Base-by-base conservation (phyloP, 2,888 invertebrate genomes). In the Hirtodrosophila histrioides region DNA sequence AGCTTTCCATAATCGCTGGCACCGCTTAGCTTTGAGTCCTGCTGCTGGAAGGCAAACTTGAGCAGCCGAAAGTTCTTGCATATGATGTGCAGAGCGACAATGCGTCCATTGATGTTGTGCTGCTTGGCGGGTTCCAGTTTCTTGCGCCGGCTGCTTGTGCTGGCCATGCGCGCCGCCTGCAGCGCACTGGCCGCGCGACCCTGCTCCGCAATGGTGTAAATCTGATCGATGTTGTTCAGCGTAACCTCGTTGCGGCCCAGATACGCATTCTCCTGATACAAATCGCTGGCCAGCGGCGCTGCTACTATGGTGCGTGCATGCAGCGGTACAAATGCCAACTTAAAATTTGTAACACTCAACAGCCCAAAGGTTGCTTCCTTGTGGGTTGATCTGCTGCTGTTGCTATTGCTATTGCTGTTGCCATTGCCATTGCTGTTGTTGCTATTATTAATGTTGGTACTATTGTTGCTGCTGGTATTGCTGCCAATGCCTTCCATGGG, bases 281-380 rank as follows among this genome's bases (percentile, higher is more conserved):
- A 50, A 50, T 86, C 86, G 4, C 75, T 70, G 35, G 67, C 72
- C 12, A 62, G 50, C 0, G 85, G 70, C 4, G 79, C 56, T 23
- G 48, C 5, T 3, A 69, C 24, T 1, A 60, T 23, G 17, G 44
- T n/a, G 0, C 77, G 71, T 3, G 70, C 70, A 27, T 86, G 84
- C 11, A 88, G 55, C 0, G 96, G 96, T 56, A 97, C 94, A 92
- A 98, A 98, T 29, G 97, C 95, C 31, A 99, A 93, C 92, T 97
- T 97, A 91, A 97, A 98, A 93, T 98, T 98, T 63, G 98, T 98
- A 67, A 98, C 95, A 89, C 96, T 96, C 63, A 99, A 92, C 29
- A 95, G 93, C 0, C 98, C 99, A 66, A 95, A 95, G 64, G 95
- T 94, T 55, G 97, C 97, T 88, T 96, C 96, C 67, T 95, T 93